A percentile compares a stretch with the other conserved stretches of the same genome.
phyloP scores from a whole-genome alignment of 2,888 invertebrate genomes.

The Drosophila aldrichi region DNA sequence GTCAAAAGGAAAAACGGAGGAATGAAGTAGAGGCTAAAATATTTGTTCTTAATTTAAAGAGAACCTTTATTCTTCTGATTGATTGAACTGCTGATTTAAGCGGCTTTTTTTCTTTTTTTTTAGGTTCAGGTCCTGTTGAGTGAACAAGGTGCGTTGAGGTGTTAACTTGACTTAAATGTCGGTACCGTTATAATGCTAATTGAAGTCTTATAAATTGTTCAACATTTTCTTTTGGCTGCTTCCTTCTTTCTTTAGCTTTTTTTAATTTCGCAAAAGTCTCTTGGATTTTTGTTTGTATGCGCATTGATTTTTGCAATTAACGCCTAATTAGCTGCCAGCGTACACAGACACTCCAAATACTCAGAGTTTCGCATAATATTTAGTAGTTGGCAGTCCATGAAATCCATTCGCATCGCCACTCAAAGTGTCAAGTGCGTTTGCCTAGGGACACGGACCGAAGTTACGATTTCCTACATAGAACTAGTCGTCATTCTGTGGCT shows the following conservation, averaged over 20 bases:
- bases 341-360: not conserved
- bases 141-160: conserved; percentile 61
- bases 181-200: conserved; percentile 73
- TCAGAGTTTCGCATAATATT: conserved; percentile 35
- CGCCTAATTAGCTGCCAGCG: conserved; percentile 61
- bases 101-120: conserved; percentile 54
- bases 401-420: conserved; percentile 46
- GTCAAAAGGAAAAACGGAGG: conserved; percentile 16
- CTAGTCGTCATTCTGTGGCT: conserved; percentile 9
- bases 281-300: conserved; percentile 30
- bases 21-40: conserved; percentile 4
- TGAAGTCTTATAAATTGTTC: conserved; percentile 69
- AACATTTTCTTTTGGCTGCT: conserved; percentile 15
- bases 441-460: conserved; percentile 2
- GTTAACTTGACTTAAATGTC: conserved; percentile 72
- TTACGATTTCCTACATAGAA: not conserved
- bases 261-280: conserved; percentile 26
- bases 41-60: conserved; percentile 68
- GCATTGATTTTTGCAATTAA: conserved; percentile 74
- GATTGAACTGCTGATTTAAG: conserved; percentile 80
- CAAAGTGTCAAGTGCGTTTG: conserved; percentile 71
- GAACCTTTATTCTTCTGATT: conserved; percentile 70
- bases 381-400: conserved; percentile 14
- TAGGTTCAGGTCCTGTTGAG: conserved; percentile 16
- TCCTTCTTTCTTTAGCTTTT: not conserved